Conservation (phyloP, 2,113 vertebrate species). For the Aegotheles bennettii region DNA sequence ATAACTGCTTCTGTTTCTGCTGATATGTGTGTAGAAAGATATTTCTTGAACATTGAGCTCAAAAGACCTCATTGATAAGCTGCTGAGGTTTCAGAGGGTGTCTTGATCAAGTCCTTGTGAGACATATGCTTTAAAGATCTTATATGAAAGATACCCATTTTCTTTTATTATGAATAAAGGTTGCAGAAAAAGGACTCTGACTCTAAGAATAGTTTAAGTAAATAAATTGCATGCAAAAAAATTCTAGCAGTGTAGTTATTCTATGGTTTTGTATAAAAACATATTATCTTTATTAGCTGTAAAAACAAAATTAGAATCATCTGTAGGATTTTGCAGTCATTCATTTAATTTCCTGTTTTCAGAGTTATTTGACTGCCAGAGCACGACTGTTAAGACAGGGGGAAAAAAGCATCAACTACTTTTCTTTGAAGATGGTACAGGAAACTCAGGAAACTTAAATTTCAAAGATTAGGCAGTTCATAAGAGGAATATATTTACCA, state of each 20-base stretch:
- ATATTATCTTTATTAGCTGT: conserved; percentile 50
- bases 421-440: conserved; percentile 69
- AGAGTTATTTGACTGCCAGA: conserved; percentile 59
- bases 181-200: neutral
- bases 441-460: conserved; percentile 49
- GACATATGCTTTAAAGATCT: neutral
- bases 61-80: neutral
- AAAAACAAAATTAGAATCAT: conserved; percentile 61
- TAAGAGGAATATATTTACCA: conserved; percentile 43
- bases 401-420: neutral
- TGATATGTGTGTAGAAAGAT: neutral
- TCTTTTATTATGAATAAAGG: neutral
- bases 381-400: neutral
- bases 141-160: neutral
- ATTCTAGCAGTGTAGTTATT: neutral
- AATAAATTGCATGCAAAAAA: neutral
- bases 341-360: conserved; percentile 77
- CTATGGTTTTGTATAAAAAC: neutral
- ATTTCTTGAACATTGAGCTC: neutral
- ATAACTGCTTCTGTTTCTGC: neutral
- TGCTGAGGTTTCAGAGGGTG: neutral
- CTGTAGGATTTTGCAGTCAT: conserved; percentile 54
- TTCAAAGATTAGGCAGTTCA: conserved; percentile 48
- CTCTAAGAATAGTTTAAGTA: neutral
- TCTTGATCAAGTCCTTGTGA: neutral